These are phyloP conservation scores for Cylindroiulus punctatus DNA, from an alignment of 2,888 invertebrate species.

Conservation along the genomic window DNA sequence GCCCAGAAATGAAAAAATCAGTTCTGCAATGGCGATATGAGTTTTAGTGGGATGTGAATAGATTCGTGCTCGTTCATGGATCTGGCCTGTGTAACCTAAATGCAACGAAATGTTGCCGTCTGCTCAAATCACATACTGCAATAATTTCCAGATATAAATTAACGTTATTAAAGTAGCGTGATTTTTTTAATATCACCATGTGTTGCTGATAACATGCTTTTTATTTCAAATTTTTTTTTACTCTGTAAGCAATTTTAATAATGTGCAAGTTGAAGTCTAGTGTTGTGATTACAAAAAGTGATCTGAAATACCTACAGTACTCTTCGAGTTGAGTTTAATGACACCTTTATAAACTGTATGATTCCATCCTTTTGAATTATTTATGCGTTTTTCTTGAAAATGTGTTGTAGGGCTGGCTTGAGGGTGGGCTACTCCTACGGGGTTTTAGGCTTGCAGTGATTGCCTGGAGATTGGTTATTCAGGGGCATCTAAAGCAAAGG, in stretches of 20 bases:
- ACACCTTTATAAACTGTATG: too few species aligned
- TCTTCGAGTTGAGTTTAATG: too few species aligned
- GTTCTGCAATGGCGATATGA: neutral
- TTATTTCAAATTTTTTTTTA: neutral
- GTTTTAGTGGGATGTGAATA: neutral
- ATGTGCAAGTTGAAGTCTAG: neutral
- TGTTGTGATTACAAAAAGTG: too few species aligned
- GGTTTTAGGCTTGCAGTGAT: too few species aligned
- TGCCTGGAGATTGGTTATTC: too few species aligned
- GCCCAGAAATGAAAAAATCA: conserved; percentile 23
- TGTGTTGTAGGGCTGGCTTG: too few species aligned
- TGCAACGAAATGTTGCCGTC: conserved; percentile 8
- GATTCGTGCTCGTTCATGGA: neutral
- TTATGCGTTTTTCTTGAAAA: too few species aligned
- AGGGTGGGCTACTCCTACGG: too few species aligned
- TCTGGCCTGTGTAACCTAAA: neutral
- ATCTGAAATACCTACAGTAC: too few species aligned
- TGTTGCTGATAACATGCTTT: neutral
- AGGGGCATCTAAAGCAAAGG: too few species aligned
- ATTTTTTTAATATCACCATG: neutral
- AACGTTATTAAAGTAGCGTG: neutral
- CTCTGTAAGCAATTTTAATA: neutral
- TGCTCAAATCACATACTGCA: conserved; percentile 31
- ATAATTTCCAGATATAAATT: neutral
- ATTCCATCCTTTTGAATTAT: too few species aligned